Base-by-base conservation (phyloP, 2,797 vertebrate species). In the Limosa lapponica region DNA sequence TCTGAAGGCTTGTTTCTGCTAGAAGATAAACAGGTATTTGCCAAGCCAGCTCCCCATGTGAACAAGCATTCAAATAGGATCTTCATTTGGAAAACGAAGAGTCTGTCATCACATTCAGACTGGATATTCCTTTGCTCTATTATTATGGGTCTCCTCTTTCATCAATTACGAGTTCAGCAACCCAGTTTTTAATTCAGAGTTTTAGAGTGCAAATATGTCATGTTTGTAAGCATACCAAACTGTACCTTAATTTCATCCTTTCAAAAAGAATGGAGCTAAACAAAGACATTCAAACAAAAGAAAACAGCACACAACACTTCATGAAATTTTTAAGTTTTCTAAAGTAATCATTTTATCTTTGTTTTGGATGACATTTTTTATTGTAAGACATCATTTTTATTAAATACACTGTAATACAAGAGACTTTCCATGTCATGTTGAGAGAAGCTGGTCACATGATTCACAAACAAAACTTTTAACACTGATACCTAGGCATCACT, bases 361-460 rank as follows among this genome's bases (percentile, higher is more conserved):
- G 85, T 97, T 98, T 97, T 95, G 69, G 97, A 98, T 98, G 97
- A 98, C 95, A 97, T 96, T 97, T 94, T 97, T 98, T 97, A 97
- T 97, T 97, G 96, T 99, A 98, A 98, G 98, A 99, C 98, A 99
- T 98, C 86, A 97, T 98, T 99, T 99, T 99, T 99, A 99, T 99
- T 99, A 98, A 99, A 99, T 99, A 99, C 99, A 99, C 98, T 98
- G 98, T 98, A 99, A 98, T 98, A 99, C 98, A 98, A 99, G 98
- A 98, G 98, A 99, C 98, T 99, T 98, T 98, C 98, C 98, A 98
- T 97, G 97, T 99, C 98, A 98, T 98, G 98, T 98, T 97, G 98
- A 99, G 97, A 98, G 98, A 99, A 99, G 98, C 99, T 99, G 99
- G 98, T 99, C 99, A 99, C 99, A 98, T 98, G 98, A 99, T 99